phyloP scores from a whole-genome alignment of 2,888 invertebrate species.

The Ichneumon xanthorius region DNA sequence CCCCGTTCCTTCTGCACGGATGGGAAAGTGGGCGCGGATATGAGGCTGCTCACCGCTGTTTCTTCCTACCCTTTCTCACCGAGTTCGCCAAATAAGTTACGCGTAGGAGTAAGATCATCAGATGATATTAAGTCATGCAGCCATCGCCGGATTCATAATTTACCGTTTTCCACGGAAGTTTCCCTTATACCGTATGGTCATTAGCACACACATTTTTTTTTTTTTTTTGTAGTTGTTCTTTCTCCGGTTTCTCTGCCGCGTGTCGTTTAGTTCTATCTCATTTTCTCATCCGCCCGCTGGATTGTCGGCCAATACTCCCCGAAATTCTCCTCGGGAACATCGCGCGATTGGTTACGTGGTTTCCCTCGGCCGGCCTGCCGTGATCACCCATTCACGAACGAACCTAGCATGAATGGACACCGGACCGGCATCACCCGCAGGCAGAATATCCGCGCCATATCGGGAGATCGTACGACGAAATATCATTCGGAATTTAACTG shows the following conservation, averaged over 20 bases:
- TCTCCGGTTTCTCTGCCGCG: slow-evolving; percentile 42
- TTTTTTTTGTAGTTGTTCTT: slow-evolving; percentile 18
- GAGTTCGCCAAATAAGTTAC: background rate
- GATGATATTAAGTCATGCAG: background rate
- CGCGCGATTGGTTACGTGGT: slow-evolving; percentile 75
- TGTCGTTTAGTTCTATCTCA: slow-evolving; percentile 32
- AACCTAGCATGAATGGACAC: slow-evolving; percentile 73
- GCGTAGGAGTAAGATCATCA: background rate
- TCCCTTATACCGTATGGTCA: too few species aligned
- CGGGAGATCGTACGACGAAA: slow-evolving; percentile 18
- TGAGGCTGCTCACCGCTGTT: background rate
- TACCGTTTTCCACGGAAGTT: background rate
- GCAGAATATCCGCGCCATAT: slow-evolving; percentile 17
- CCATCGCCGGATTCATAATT: background rate
- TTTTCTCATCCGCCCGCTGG: slow-evolving; percentile 5
- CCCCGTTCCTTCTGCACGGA: background rate
- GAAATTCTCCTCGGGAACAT: slow-evolving; percentile 48
- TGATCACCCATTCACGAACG: slow-evolving; percentile 72
- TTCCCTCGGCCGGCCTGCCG: slow-evolving; percentile 61
- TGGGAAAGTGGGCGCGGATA: background rate
- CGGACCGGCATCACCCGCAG: slow-evolving; percentile 50
- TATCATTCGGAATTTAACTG: slow-evolving; percentile 37
- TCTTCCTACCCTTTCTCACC: background rate
- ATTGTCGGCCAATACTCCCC: slow-evolving; percentile 20
- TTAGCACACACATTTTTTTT: background rate